phyloP scores from a whole-genome alignment of 2,113 vertebrate species.

The Dunckerocampus dactyliophorus region DNA sequence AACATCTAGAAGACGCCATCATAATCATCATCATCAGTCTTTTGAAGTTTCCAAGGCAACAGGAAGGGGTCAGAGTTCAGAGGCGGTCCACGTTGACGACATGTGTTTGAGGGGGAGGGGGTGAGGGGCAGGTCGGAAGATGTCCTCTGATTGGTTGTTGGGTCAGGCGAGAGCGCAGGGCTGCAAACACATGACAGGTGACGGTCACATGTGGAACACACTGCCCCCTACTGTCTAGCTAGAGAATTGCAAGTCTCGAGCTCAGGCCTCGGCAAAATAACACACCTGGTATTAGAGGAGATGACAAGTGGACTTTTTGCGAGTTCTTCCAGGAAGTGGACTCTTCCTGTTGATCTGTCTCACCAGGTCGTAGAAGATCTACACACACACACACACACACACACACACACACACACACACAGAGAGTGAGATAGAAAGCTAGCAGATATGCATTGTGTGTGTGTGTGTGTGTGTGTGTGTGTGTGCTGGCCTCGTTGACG shows the following conservation, averaged over 20 bases:
- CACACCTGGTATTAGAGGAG: conserved; percentile 61
- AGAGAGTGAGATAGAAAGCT: neutral
- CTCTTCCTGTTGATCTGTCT: conserved; percentile 68
- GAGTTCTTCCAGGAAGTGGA: conserved; percentile 55
- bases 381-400: conserved; percentile 10
- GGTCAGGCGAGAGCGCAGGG: conserved; percentile 39
- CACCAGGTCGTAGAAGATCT: conserved; percentile 69
- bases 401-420: conserved; percentile 1
- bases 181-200: conserved; percentile 25
- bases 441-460: neutral
- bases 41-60: conserved; percentile 57
- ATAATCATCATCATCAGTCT: conserved; percentile 22
- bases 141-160: conserved; percentile 61
- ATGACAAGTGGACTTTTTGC: conserved; percentile 62
- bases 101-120: conserved; percentile 32
- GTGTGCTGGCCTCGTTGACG: conserved; percentile 85
- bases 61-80: conserved; percentile 9
- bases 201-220: too few relatives aligned
- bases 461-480: neutral
- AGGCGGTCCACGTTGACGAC: conserved; percentile 43
- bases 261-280: too few relatives aligned
- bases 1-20: conserved; percentile 26
- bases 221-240: too few relatives aligned
- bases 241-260: too few relatives aligned
- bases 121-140: conserved; percentile 62